Conservation (phyloP, 2,888 invertebrate genomes). For the Tuta absoluta region DNA sequence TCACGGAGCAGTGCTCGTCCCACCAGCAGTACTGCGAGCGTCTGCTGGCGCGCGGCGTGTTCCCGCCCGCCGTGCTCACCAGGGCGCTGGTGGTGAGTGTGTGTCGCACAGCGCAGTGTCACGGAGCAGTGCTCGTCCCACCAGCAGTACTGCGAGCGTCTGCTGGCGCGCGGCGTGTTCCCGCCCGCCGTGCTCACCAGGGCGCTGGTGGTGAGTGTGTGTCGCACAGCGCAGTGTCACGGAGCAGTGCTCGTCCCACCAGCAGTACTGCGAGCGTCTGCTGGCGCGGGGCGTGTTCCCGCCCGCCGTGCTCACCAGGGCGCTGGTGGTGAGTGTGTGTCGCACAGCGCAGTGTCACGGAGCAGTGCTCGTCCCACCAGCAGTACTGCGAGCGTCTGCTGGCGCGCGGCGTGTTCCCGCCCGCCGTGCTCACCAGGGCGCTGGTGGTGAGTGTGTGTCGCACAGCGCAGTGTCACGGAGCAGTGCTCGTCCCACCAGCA, state of each 20-base stretch:
- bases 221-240: conserved; percentile 74
- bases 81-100: too few species aligned
- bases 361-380: conserved; percentile 62
- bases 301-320: conserved; percentile 90
- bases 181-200: conserved; percentile 91
- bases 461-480: too few species aligned
- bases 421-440: too few species aligned
- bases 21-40: too few species aligned
- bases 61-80: too few species aligned
- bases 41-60: too few species aligned
- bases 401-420: conserved; percentile 89
- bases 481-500: conserved; percentile 68
- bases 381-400: conserved; percentile 83
- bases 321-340: conserved; percentile 88
- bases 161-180: conserved; percentile 93
- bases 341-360: too few species aligned
- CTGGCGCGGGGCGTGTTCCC: too few species aligned
- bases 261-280: too few species aligned
- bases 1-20: too few species aligned
- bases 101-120: conserved; percentile 75
- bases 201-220: conserved; percentile 87
- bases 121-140: conserved; percentile 61
- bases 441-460: too few species aligned
- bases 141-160: conserved; percentile 68
- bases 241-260: too few species aligned